Base-by-base conservation (phyloP, 92 coral and sea anemone species). In the Epizoanthus stellaris region DNA sequence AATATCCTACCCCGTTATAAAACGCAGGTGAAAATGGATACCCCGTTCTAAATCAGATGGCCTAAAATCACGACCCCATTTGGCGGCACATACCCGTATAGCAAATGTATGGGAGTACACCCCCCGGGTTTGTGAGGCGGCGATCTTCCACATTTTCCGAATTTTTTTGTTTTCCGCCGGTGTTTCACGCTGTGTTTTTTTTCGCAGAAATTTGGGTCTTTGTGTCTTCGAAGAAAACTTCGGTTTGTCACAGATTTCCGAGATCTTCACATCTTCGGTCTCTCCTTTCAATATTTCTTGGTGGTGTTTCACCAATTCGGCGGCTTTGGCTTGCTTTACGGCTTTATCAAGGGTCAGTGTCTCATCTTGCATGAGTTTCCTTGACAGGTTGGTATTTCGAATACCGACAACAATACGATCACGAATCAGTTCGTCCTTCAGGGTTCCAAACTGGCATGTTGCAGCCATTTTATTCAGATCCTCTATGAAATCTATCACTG, bases 371-470 rank as follows among this genome's bases (percentile, higher is more conserved):
- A 87, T 87, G 7, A 87, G 67, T 54, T 80, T 80, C 6, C 70
- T 75, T 57, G 82, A 87, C 1, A 87, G 71, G 8, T 39, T 53
- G 67, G 73, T 66, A 56, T 87, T 61, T 14, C 62, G 82, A 68
- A 87, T 87, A 14, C 87, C 87, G 13, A 81, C 84, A 17, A 87
- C 80, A 58, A 80, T 80, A 30, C 81, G 47, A 9, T 82, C 90
- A 4, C 73, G 75, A 42, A 59, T 87, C 19, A 87, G 54, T 63
- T 87, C 87, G 38, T 87, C 82, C 49, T 70, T 82, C 5, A 82
- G 63, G 1, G 82, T 45, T 8, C 83, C 76, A 30, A 77, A 77
- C 1, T 30, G 17, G 56, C 82, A 77, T 25, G 70, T 77, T 2
- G 70, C 40, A 0, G 70, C 70, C 5, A 64, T 17, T 2, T 21